Base-by-base conservation (phyloP, 1,140 invertebrate species). In the Nephotettix cincticeps region DNA sequence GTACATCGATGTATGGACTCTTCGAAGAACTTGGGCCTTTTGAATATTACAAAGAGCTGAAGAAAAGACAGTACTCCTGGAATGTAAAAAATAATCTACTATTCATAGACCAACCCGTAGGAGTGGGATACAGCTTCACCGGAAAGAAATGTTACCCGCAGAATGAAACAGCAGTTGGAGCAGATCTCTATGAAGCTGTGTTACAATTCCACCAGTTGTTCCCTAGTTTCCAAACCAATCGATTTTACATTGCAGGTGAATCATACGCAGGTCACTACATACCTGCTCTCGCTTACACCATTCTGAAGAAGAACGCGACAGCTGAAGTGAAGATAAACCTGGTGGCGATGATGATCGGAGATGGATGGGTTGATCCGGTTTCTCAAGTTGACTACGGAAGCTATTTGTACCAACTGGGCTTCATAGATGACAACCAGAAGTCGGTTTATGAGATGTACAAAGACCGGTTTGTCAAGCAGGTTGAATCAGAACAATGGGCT, bases 261-360 rank as follows among this genome's bases (percentile, higher is more conserved):
- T 95, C 93, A 13, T 96, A 96, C 81, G 93, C 86, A 13, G 93
- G 93, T 1, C 91, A 91, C 77, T 94, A 94, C 83, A 88, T 93
- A 0, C 92, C 93, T 17, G 89, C 91, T 0, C 78, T 93, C 19
- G 86, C 87, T 0, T 86, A 92, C 77, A 88, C 89, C n/a, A 93
- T 95, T 51, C 88, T 93, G 77, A 83, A 85, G 74, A 85, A 88
- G 36, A 91, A 89, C 75, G 83, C 87, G 13, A 78, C 84, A 63
- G 74, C 83, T 13, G 87, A 86, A 69, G 6, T 74, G 21, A 77
- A 75, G 68, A 88, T 90, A 4, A 89, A 89, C 74, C 77, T 92
- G n/a, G 70, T 69, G 13, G 90, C 90, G 40, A 79, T 96, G 69
- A 89, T 91, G 0, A 95, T 96, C 77, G 94, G 93, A 0, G 94